Base-by-base conservation (phyloP, 2,797 vertebrate species). In the Centropyge bicolor region DNA sequence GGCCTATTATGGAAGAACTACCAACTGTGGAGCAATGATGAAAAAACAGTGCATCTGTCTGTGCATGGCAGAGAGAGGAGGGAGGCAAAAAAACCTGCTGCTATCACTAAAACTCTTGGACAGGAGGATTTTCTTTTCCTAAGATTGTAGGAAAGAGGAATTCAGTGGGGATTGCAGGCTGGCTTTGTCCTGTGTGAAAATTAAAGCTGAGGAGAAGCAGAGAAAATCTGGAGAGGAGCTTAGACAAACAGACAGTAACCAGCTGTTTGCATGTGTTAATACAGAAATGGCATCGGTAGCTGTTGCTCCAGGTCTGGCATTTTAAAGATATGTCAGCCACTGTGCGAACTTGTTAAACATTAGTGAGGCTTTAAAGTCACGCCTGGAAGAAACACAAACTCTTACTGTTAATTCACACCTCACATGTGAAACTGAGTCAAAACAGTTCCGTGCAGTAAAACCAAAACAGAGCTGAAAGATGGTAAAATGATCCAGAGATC, bases 21-120 rank as follows among this genome's bases (percentile, higher is more conserved):
- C 49, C 51, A 80, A 76, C 72, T 78, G 64, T 70, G 56, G 40
- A 69, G 52, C 40, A 52, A 51, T 35, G 36, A 78, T 62, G 41
- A 43, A 68, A 81, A 78, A 54, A 76, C 24, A 40, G 41, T 49
- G 60, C 54, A 27, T 72, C 45, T 48, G 55, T 69, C 70, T 61
- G 54, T 20, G 54, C 66, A 57, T 61, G 54, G 5, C 61, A 36
- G 61, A 49, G 57, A 76, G 40, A 40, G 35, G 41, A 74, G 41
- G 27, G 19, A 61, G 38, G 57, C 27, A 51, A 72, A 31, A 31
- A 80, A 87, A 83, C 65, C 83, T 85, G 80, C 83, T 87, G 84
- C 82, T 86, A 87, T 92, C 88, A 88, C 59, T 91, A 54, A 88
- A 86, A 81, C 62, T 59, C 16, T 71, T 67, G 41, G 22, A 75